Evolutionary conservation across 2,888 invertebrate species (phyloP).

Genomic region (Lithosia quadra): DNA sequence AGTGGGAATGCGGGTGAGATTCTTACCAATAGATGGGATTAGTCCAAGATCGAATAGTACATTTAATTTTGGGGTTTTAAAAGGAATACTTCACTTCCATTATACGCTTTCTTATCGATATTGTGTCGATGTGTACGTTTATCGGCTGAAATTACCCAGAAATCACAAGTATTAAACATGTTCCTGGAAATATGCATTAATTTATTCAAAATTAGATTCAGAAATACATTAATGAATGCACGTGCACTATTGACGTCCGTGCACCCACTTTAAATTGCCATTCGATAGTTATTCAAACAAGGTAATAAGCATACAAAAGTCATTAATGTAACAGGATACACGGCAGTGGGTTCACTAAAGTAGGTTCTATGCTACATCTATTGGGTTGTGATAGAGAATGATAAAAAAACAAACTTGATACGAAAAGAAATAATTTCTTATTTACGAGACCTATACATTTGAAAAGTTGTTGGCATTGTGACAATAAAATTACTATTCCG

Average conservation of each 20-base stretch:
- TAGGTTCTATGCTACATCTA: not conserved
- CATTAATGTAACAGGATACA: not conserved
- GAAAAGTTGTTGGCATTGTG: too few relatives aligned
- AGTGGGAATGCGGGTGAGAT: too few relatives aligned
- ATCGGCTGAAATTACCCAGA: not conserved
- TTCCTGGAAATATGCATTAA: not conserved
- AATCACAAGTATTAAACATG: not conserved
- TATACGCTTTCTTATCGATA: not conserved
- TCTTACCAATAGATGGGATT: too few relatives aligned
- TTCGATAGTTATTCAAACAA: conserved; percentile 5
- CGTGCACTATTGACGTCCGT: conserved; percentile 11
- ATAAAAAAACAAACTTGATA: too few relatives aligned
- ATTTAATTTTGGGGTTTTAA: too few relatives aligned
- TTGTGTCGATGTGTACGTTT: too few relatives aligned
- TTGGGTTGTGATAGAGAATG: not conserved
- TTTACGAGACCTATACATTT: too few relatives aligned
- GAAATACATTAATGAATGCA: not conserved
- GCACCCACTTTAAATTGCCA: conserved; percentile 3
- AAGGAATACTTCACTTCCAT: too few relatives aligned
- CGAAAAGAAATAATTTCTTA: too few relatives aligned
- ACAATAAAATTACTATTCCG: too few relatives aligned
- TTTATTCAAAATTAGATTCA: conserved; percentile 8
- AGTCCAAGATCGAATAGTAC: too few relatives aligned
- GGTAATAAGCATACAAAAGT: not conserved
- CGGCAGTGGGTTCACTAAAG: not conserved